Conservation (phyloP, 2,888 invertebrate species). For the Plebejus melissa region DNA sequence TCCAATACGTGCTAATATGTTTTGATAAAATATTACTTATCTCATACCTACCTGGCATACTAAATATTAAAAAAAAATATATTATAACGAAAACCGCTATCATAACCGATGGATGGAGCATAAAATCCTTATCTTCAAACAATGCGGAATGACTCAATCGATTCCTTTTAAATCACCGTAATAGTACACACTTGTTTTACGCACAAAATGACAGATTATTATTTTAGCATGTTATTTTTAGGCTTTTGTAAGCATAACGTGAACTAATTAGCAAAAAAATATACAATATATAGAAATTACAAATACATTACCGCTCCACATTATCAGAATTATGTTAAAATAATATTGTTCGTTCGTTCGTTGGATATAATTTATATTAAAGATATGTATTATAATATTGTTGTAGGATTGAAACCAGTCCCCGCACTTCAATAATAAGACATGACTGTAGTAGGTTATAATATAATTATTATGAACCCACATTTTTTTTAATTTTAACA, state of each 20-base stretch:
- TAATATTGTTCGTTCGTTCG: too few species aligned
- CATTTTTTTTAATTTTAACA: too few species aligned
- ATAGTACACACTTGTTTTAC: neutral
- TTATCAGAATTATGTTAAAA: neutral
- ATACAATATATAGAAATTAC: neutral
- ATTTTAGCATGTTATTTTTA: neutral
- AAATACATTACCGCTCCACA: neutral
- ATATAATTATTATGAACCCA: too few species aligned
- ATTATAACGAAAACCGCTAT: neutral
- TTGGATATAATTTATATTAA: neutral
- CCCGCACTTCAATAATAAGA: too few species aligned
- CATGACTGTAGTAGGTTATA: too few species aligned
- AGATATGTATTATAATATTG: neutral
- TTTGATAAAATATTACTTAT: neutral
- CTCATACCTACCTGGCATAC: neutral
- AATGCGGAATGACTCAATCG: slow-evolving; percentile 2
- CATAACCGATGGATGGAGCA: slow-evolving; percentile 1
- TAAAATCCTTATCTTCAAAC: neutral
- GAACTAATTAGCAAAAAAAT: neutral
- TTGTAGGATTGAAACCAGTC: neutral
- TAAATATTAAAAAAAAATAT: neutral
- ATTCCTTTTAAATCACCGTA: neutral
- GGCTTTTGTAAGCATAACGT: neutral
- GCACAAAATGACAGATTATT: neutral
- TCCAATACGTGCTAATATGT: neutral